A percentile compares a stretch with the other conserved stretches of the same genome.
These are phyloP conservation scores for Ophion ellenae DNA, from an alignment of 2,888 invertebrate species.

Conservation along the genomic window DNA sequence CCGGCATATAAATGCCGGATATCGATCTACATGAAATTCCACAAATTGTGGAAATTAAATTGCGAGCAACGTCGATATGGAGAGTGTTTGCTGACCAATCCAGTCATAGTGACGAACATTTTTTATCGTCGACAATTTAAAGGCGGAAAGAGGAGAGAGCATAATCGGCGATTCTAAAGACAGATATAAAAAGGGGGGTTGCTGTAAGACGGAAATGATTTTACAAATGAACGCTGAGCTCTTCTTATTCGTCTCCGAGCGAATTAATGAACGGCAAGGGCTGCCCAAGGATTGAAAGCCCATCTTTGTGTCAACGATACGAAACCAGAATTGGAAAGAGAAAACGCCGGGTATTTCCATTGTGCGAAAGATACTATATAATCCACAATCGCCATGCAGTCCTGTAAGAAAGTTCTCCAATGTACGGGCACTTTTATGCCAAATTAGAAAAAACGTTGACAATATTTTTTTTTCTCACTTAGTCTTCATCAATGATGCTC, in stretches of 20 bases:
- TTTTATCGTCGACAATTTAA: slow-evolving; percentile 48
- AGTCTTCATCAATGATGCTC: too few species aligned
- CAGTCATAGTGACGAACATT: background rate
- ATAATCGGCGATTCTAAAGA: slow-evolving; percentile 5
- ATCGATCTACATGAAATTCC: background rate
- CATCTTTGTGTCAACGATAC: slow-evolving; percentile 65
- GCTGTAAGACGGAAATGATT: slow-evolving; percentile 56
- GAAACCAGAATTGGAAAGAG: background rate
- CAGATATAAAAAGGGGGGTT: background rate
- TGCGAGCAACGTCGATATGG: slow-evolving; percentile 27
- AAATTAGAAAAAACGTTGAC: background rate
- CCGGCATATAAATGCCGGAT: too few species aligned
- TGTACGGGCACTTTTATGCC: slow-evolving; percentile 3
- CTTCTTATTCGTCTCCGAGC: slow-evolving; percentile 30
- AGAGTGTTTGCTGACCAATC: slow-evolving; percentile 3
- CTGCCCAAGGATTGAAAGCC: slow-evolving; percentile 64
- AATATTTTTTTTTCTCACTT: background rate
- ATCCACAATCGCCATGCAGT: slow-evolving; percentile 6
- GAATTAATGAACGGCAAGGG: slow-evolving; percentile 68
- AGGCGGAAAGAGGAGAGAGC: background rate
- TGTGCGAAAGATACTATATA: slow-evolving; percentile 26
- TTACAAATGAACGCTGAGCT: slow-evolving; percentile 58
- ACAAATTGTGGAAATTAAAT: background rate
- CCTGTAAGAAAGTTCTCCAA: background rate
- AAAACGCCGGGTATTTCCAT: slow-evolving; percentile 16